phyloP scores from a whole-genome alignment of 2,888 invertebrate species.

The Heteromurus nitidus region DNA sequence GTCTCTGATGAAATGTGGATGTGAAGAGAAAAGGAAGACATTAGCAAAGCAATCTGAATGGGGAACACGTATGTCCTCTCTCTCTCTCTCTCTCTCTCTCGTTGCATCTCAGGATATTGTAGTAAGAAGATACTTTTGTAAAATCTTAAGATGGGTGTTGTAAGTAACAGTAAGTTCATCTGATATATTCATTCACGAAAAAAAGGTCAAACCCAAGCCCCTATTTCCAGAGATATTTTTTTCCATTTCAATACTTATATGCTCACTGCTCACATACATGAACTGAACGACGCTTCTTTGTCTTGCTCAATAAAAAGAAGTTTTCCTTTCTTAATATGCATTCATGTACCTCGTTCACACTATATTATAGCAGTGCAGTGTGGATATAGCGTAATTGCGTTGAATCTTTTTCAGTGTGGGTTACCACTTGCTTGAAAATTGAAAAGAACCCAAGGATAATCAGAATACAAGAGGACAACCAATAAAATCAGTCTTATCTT shows the following conservation, averaged over 20 bases:
- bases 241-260: constrained; percentile 7
- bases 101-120: constrained; percentile 26
- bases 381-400: background rate
- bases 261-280: background rate
- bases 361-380: background rate
- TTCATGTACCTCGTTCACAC: background rate
- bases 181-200: constrained; percentile 50
- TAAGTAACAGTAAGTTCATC: constrained; percentile 40
- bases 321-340: background rate
- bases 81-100: constrained; percentile 23
- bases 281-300: constrained; percentile 48
- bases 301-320: background rate
- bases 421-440: too few relatives aligned
- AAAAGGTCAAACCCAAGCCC: constrained; percentile 61
- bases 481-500: constrained; percentile 54
- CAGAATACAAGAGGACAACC: constrained; percentile 29
- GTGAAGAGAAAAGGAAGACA: constrained; percentile 19
- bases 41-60: constrained; percentile 40
- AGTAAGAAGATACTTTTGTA: constrained; percentile 16
- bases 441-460: constrained; percentile 12
- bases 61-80: too few relatives aligned
- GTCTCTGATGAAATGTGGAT: too few relatives aligned
- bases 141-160: too few relatives aligned
- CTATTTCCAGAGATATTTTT: constrained; percentile 38
- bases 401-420: too few relatives aligned